These are phyloP conservation scores for Heliconius hortense DNA, from an alignment of 2,888 invertebrate species.

Conservation along the genomic window DNA sequence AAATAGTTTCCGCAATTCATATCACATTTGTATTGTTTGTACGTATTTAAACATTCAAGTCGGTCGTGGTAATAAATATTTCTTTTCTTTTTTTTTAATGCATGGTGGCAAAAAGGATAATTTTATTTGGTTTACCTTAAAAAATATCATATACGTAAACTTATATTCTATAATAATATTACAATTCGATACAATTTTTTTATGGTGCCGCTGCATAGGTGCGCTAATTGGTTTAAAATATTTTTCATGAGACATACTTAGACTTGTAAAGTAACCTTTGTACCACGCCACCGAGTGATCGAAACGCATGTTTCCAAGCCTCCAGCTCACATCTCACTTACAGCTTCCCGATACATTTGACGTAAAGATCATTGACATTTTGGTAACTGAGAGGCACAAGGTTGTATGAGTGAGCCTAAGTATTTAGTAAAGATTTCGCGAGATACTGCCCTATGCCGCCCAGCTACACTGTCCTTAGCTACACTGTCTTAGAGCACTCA, in stretches of 20 bases:
- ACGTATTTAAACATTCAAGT: constrained; percentile 1
- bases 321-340: constrained; percentile 81
- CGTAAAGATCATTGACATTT: constrained; percentile 71
- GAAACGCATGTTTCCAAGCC: constrained; percentile 80
- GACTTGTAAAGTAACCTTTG: constrained; percentile 76
- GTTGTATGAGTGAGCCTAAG: constrained; percentile 58
- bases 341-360: constrained; percentile 80
- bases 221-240: constrained; percentile 51
- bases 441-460: constrained; percentile 76
- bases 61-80: constrained; percentile 17
- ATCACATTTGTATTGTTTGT: constrained; percentile 12
- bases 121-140: constrained; percentile 25
- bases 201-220: constrained; percentile 44
- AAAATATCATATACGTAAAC: constrained; percentile 25
- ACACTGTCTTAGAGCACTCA: constrained; percentile 63
- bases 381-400: constrained; percentile 78
- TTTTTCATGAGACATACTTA: constrained; percentile 69
- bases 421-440: constrained; percentile 49
- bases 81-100: constrained; percentile 24
- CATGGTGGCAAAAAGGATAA: constrained; percentile 32
- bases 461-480: constrained; percentile 70
- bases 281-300: constrained; percentile 83
- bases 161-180: constrained; percentile 40
- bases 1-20: constrained; percentile 33
- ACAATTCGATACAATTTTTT: constrained; percentile 46